A percentile compares a stretch with the other conserved stretches of the same genome.
Conservation (phyloP, 2,797 vertebrate species). For the Coendou prehensilis region DNA sequence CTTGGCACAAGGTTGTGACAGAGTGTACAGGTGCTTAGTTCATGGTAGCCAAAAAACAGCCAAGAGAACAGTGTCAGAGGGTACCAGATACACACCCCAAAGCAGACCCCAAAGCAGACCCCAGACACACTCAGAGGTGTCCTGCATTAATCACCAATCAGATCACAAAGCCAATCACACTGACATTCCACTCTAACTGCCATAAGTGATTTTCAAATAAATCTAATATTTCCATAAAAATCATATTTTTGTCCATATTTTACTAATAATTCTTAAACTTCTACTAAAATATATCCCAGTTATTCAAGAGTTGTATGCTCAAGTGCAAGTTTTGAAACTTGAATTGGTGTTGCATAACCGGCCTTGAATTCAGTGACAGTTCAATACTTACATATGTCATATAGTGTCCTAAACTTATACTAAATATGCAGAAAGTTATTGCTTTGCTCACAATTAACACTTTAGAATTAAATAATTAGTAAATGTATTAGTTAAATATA, state of each 20-base stretch:
- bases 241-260: not conserved
- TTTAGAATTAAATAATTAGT: not conserved
- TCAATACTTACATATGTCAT: not conserved
- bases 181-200: not conserved
- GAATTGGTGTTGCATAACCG: not conserved
- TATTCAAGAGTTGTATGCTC: not conserved
- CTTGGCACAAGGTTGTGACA: not conserved
- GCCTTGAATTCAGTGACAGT: not conserved
- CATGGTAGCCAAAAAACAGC: not conserved
- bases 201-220: not conserved
- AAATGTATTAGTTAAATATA: not conserved
- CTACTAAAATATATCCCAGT: not conserved
- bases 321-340: not conserved
- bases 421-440: not conserved
- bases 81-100: not conserved
- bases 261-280: not conserved
- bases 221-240: not conserved
- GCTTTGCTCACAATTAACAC: not conserved
- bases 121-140: not conserved
- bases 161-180: not conserved
- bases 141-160: not conserved
- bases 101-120: not conserved
- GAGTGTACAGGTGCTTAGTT: not conserved
- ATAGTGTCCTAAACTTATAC: not conserved
- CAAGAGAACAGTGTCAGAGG: not conserved